phyloP scores from a whole-genome alignment of 2,888 invertebrate species.

The Ornithoptera alexandrae region DNA sequence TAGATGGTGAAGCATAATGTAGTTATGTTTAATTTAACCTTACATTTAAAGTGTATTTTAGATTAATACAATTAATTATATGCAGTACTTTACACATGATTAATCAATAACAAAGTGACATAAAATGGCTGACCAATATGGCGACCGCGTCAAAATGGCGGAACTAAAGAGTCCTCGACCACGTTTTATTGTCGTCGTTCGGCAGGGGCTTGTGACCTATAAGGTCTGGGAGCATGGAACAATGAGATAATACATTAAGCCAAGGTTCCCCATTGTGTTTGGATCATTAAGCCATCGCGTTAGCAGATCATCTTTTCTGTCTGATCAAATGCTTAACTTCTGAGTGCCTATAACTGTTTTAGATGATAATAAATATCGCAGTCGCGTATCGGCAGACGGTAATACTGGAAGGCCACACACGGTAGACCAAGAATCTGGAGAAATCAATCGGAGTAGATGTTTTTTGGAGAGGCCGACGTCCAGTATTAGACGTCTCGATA shows the following conservation, averaged over 20 bases:
- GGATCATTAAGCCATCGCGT: conserved; percentile 43
- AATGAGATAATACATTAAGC: conserved; percentile 68
- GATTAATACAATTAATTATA: neutral
- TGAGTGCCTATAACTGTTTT: neutral
- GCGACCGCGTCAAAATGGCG: conserved; percentile 46
- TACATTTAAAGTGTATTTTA: too few species aligned
- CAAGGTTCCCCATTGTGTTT: conserved; percentile 61
- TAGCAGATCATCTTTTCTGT: conserved; percentile 28
- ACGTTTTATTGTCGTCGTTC: conserved; percentile 42
- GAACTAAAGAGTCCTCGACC: conserved; percentile 46
- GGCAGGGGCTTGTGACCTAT: conserved; percentile 52
- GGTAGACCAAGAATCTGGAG: too few species aligned
- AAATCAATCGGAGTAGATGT: too few species aligned
- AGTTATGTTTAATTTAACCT: too few species aligned
- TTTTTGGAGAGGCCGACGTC: too few species aligned
- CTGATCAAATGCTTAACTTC: conserved; percentile 2
- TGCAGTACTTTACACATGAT: conserved; percentile 29
- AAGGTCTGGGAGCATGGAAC: conserved; percentile 62
- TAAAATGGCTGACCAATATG: conserved; percentile 45
- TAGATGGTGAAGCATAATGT: too few species aligned
- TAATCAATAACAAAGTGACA: conserved; percentile 34
- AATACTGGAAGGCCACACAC: too few species aligned
- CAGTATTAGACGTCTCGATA: too few species aligned
- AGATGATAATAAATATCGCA: neutral
- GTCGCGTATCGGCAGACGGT: too few species aligned